Conservation (phyloP, 2,797 vertebrate species). For the Ambastaia sidthimunki region DNA sequence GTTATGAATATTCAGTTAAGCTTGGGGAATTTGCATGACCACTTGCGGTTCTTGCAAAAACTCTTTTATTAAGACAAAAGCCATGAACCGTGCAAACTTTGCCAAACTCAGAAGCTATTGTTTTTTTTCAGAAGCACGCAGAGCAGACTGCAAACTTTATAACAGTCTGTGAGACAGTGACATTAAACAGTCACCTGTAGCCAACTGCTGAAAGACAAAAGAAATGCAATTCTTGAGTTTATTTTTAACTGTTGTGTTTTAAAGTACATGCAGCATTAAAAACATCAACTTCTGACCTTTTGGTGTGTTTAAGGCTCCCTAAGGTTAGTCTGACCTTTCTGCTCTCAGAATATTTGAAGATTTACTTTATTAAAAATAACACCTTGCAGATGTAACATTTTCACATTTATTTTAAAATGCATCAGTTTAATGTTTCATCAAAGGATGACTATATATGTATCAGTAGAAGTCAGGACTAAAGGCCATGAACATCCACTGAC, state of each 20-base stretch:
- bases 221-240: no score
- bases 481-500: no score
- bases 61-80: not conserved
- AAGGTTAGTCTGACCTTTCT: not conserved
- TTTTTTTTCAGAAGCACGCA: not conserved
- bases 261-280: not conserved
- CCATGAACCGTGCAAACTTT: not conserved
- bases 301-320: not conserved
- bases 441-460: no score
- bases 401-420: not conserved
- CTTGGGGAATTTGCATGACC: not conserved
- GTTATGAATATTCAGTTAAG: conserved; percentile 14
- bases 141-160: not conserved
- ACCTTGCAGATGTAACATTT: not conserved
- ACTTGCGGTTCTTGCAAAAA: not conserved
- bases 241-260: not conserved
- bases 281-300: not conserved
- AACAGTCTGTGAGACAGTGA: not conserved
- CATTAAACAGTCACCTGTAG: not conserved
- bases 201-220: not conserved
- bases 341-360: not conserved
- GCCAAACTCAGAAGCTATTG: not conserved
- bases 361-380: not conserved
- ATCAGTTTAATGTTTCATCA: no score
- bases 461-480: no score